Percentiles rank a stretch among this genome's conserved stretches.
phyloP scores from a whole-genome alignment of 2,797 vertebrate species.

The Percopsis omiscomaycus region DNA sequence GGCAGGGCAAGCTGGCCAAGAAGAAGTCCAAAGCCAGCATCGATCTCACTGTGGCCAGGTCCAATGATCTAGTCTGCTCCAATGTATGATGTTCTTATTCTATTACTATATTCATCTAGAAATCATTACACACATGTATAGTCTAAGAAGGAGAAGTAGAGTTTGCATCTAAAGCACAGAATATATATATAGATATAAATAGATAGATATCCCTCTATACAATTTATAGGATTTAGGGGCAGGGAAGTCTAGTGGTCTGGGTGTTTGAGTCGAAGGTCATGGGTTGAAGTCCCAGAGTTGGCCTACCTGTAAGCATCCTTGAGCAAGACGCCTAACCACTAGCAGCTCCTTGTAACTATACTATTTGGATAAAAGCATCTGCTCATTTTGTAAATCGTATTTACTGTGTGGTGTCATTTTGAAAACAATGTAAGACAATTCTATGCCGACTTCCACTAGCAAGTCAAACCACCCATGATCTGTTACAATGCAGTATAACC shows the following conservation, averaged over 20 bases:
- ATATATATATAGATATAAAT: neutral
- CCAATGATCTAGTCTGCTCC: constrained; percentile 86
- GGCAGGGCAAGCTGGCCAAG: constrained; percentile 68
- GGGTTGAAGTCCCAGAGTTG: too few species aligned
- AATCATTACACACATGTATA: neutral
- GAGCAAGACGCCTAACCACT: too few species aligned
- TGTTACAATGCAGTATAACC: neutral
- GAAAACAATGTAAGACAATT: constrained; percentile 7
- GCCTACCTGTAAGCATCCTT: too few species aligned
- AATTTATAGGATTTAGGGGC: too few species aligned
- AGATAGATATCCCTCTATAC: too few species aligned
- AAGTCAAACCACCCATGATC: neutral
- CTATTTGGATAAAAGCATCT: too few species aligned
- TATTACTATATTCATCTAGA: neutral
- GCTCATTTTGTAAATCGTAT: neutral
- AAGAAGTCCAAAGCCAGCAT: constrained; percentile 75
- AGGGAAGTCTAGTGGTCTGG: too few species aligned
- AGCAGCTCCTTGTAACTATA: too few species aligned
- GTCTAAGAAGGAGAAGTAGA: neutral
- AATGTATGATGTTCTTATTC: constrained; percentile 79
- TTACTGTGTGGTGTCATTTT: constrained; percentile 16
- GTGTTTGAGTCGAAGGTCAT: too few species aligned
- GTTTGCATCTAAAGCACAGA: constrained; percentile 20
- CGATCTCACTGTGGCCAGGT: constrained; percentile 67
- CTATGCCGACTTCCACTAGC: neutral